Percentiles rank a stretch among this genome's conserved stretches.
phyloP scores from a whole-genome alignment of 2,888 invertebrate species.

The Leptura quadrifasciata region DNA sequence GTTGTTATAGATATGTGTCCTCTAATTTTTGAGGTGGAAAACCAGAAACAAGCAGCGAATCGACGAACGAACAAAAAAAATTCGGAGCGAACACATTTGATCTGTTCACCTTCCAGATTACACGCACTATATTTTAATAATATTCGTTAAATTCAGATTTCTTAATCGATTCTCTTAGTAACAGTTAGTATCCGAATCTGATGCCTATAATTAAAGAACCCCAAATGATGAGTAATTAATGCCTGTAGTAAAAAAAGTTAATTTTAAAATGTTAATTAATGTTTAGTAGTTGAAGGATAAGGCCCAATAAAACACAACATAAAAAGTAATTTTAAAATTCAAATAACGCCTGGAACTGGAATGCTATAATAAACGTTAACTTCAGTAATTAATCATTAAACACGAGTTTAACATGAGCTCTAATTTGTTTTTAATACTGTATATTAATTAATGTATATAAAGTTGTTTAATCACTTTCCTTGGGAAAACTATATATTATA shows the following conservation, averaged over 20 bases:
- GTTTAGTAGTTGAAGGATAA: constrained; percentile 53
- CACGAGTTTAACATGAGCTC: constrained; percentile 41
- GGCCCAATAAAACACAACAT: constrained; percentile 56
- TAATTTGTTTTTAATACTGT: constrained; percentile 44
- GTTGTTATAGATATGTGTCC: too few relatives aligned
- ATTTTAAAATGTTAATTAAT: constrained; percentile 63
- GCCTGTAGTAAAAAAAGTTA: constrained; percentile 59
- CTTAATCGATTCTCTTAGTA: constrained; percentile 35
- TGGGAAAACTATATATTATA: constrained; percentile 15
- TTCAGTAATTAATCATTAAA: constrained; percentile 45
- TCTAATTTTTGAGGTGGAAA: too few relatives aligned
- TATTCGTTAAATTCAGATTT: constrained; percentile 20
- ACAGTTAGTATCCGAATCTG: constrained; percentile 29
- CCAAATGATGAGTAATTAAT: constrained; percentile 63
- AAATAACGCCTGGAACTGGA: constrained; percentile 43
- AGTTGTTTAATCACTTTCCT: constrained; percentile 36
- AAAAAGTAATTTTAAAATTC: constrained; percentile 47
- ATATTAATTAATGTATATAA: constrained; percentile 40
- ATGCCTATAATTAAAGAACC: constrained; percentile 59
- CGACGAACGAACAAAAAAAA: too few relatives aligned
- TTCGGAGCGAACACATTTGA: not conserved
- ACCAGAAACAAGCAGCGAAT: not conserved
- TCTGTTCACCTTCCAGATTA: not conserved
- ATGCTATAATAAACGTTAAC: constrained; percentile 41
- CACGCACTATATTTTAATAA: not conserved